A percentile compares a stretch with the other conserved stretches of the same genome.
Evolutionary conservation across 2,113 vertebrate genomes (phyloP).

Genomic region (Dromaius novaehollandiae): DNA sequence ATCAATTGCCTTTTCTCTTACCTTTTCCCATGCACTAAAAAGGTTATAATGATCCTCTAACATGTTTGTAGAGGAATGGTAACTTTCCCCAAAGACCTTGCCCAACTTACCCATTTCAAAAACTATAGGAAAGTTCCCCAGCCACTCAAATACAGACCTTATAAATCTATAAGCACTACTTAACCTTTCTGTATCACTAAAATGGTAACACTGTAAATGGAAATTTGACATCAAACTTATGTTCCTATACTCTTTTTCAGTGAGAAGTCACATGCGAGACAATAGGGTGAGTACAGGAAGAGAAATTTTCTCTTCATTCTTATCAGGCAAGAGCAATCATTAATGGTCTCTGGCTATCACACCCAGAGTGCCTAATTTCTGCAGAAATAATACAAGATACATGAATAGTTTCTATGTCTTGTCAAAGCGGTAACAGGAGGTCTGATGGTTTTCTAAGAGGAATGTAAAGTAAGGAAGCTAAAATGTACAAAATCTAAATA

Average conservation of each 20-base stretch:
- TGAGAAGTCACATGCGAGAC: neutral
- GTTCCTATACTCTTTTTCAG: neutral
- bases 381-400: neutral
- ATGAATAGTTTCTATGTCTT: neutral
- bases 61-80: neutral
- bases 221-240: neutral
- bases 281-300: neutral
- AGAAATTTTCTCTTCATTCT: neutral
- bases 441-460: fast-evolving
- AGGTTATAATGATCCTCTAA: neutral
- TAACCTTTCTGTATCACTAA: neutral
- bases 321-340: neutral
- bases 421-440: neutral
- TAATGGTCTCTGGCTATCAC: neutral
- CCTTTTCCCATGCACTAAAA: neutral
- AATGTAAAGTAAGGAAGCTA: neutral
- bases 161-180: neutral
- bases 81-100: neutral
- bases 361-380: neutral
- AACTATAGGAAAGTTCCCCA: neutral
- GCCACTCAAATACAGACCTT: neutral
- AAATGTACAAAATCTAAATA: neutral
- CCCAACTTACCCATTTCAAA: neutral
- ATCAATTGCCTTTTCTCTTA: neutral
- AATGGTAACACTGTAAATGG: neutral